Percentiles rank a stretch among this genome's conserved stretches.
Evolutionary conservation across 2,888 invertebrate species (phyloP).

Genomic region (Automeris io): DNA sequence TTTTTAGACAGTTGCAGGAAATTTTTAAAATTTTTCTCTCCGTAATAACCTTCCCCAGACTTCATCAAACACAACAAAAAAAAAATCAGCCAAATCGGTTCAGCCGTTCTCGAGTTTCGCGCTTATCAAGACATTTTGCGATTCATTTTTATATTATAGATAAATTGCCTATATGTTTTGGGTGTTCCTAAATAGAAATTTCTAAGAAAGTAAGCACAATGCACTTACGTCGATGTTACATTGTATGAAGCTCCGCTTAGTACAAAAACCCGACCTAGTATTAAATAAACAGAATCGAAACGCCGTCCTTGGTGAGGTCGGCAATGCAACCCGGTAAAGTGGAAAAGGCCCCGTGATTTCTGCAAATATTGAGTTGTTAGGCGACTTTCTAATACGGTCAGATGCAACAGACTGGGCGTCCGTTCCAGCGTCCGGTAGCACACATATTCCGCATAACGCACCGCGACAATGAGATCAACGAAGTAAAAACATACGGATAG

Average conservation of each 20-base stretch:
- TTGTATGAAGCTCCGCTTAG: constrained; percentile 42
- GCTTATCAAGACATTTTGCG: too few species aligned
- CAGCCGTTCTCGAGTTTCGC: too few species aligned
- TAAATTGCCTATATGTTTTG: too few species aligned
- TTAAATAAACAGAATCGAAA: constrained; percentile 63
- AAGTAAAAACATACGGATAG: constrained; percentile 63
- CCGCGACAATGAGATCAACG: constrained; percentile 58
- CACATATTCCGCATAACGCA: constrained; percentile 73
- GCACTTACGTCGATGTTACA: too few species aligned
- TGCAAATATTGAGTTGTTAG: constrained; percentile 2
- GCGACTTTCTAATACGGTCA: constrained; percentile 40
- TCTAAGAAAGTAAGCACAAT: neutral
- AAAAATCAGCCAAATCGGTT: too few species aligned
- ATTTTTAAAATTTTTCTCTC: too few species aligned
- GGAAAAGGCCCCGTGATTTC: constrained; percentile 5
- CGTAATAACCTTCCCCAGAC: too few species aligned
- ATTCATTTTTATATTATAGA: too few species aligned
- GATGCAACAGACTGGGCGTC: constrained; percentile 42
- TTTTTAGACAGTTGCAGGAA: too few species aligned
- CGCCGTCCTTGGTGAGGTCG: constrained; percentile 71
- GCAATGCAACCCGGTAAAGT: constrained; percentile 28
- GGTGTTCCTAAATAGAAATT: too few species aligned
- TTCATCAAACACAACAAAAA: too few species aligned
- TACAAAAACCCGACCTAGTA: constrained; percentile 59
- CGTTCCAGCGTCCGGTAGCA: constrained; percentile 74